phyloP scores from a whole-genome alignment of 2,888 invertebrate species.

The Pterostichus niger region DNA sequence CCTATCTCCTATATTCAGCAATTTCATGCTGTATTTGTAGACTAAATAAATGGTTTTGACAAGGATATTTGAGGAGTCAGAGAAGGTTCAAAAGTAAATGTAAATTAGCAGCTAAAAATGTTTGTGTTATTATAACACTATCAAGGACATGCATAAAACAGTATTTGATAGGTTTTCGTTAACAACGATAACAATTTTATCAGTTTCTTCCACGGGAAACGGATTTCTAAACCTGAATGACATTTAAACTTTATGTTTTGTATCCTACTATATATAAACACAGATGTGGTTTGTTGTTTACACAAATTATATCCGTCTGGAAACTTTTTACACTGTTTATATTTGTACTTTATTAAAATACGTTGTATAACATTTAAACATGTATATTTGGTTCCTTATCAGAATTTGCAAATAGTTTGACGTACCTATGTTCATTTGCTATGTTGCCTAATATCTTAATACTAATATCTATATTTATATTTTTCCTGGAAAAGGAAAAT shows the following conservation, averaged over 20 bases:
- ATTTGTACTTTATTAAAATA: background rate
- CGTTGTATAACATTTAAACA: background rate
- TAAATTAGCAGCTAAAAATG: no score
- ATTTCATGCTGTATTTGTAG: no score
- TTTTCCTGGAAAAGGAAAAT: no score
- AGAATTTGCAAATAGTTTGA: no score
- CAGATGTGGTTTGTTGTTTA: slow-evolving; percentile 15
- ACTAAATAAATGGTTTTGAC: no score
- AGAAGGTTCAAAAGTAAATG: no score
- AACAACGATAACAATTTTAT: background rate
- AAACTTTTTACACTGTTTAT: background rate
- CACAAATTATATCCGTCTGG: slow-evolving; percentile 2
- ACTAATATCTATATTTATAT: no score
- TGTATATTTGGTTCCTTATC: background rate
- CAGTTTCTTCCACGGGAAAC: slow-evolving; percentile 10
- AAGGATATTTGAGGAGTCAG: no score
- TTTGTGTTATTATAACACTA: background rate
- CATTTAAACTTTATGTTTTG: background rate
- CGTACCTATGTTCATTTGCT: no score
- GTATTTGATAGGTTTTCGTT: background rate
- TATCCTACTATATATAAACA: background rate
- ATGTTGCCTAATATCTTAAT: no score
- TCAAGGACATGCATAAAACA: background rate
- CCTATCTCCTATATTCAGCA: no score
- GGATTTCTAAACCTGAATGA: background rate